These are phyloP conservation scores for Porites australiensis DNA, from an alignment of 64 coral and sea anemone species.

Conservation along the genomic window DNA sequence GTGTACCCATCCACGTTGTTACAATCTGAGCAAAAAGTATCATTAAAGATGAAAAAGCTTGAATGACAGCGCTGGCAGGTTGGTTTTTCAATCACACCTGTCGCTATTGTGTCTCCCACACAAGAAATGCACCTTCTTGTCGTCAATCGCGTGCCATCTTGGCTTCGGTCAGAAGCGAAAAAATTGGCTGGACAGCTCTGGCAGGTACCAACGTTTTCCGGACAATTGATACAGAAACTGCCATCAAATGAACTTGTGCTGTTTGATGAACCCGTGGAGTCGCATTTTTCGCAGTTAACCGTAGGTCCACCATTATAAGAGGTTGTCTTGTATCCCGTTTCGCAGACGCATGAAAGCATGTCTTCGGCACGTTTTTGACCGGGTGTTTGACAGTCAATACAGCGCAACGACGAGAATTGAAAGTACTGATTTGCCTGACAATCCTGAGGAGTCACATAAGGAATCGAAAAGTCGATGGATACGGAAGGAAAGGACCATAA, in stretches of 20 bases:
- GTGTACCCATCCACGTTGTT: background rate
- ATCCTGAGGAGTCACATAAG: constrained; percentile 22
- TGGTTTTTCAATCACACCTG: background rate
- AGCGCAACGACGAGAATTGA: constrained; percentile 78
- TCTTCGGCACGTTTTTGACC: constrained; percentile 59
- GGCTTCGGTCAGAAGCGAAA: constrained; percentile 57
- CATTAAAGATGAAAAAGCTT: constrained; percentile 37
- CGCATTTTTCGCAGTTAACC: constrained; percentile 58
- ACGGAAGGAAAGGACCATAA: constrained; percentile 46
- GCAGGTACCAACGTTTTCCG: constrained; percentile 51
- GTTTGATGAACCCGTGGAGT: constrained; percentile 18
- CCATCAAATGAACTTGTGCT: constrained; percentile 87
- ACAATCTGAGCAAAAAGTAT: constrained; percentile 30
- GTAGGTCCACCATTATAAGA: constrained; percentile 65
- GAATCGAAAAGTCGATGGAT: constrained; percentile 43
- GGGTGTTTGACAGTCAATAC: constrained; percentile 52
- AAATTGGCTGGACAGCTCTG: constrained; percentile 54
- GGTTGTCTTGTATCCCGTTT: constrained; percentile 72
- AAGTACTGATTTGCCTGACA: constrained; percentile 75
- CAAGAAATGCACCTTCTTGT: constrained; percentile 62
- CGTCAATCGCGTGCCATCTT: constrained; percentile 7
- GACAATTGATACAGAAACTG: constrained; percentile 88
- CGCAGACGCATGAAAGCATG: constrained; percentile 80
- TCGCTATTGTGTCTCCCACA: constrained; percentile 45
- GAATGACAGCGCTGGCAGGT: constrained; percentile 75